Conservation (phyloP, 2,888 invertebrate genomes). For the Ennomos fuscantarius region DNA sequence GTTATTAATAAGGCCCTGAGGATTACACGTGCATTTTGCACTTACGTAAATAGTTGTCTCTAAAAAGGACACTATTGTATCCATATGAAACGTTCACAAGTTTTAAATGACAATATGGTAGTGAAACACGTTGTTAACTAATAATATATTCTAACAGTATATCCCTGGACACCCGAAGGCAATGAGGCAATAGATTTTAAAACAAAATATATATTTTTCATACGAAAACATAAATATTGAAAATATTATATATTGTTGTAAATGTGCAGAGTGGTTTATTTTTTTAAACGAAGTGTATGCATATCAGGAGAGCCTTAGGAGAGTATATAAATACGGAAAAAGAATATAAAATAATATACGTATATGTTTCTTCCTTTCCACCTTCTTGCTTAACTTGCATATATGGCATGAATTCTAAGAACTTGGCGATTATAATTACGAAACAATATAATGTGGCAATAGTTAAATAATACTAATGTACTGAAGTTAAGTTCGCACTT, state of each 20-base stretch:
- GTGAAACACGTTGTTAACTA: conserved; percentile 37
- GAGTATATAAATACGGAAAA: conserved; percentile 45
- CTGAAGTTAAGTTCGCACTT: too few relatives aligned
- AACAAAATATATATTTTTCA: conserved; percentile 32
- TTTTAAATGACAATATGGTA: conserved; percentile 71
- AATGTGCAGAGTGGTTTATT: conserved; percentile 77
- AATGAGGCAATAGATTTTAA: conserved; percentile 42
- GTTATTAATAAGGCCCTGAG: too few relatives aligned
- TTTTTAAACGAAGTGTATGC: conserved; percentile 78
- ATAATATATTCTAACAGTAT: conserved; percentile 19
- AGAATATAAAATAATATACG: conserved; percentile 26
- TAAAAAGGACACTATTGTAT: conserved; percentile 46
- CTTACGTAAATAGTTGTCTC: conserved; percentile 5
- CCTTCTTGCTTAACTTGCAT: conserved; percentile 21
- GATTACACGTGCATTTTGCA: too few relatives aligned
- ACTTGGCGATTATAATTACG: background rate
- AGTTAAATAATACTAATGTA: too few relatives aligned
- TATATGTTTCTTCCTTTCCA: conserved; percentile 27
- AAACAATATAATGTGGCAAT: background rate
- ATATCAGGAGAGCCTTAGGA: conserved; percentile 81
- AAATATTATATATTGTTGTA: conserved; percentile 56
- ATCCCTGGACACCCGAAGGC: conserved; percentile 45
- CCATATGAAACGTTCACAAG: conserved; percentile 50
- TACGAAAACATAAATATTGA: conserved; percentile 35
- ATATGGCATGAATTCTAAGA: conserved; percentile 26